Base-by-base conservation (phyloP, 1,140 invertebrate genomes). In the Saccostrea echinata region DNA sequence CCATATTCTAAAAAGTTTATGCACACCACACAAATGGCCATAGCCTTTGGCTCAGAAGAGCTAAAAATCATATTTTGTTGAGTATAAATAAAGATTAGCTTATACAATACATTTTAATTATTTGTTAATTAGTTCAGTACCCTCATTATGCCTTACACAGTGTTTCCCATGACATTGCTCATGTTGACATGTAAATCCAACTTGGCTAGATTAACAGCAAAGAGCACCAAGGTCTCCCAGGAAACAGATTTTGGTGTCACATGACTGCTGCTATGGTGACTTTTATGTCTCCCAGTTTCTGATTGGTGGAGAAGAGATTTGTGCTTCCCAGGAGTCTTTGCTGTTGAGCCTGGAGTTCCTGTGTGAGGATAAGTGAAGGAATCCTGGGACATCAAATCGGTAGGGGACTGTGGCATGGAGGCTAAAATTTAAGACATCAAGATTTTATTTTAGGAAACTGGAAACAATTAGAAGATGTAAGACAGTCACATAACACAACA, bases 121-220 rank as follows among this genome's bases (percentile, higher is more conserved):
- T 43, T 43, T 43, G 4, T 43, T 8, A 1, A 3, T 43, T 8
- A 43, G 43, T 43, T 43, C 43, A 81, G 30, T 27, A 11, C 18
- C 24, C 52, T 24, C 35, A 35, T 51, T 61, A 57, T 27, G 16
- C 95, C 96, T 95, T 95, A 97, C 96, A 97, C 97, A 55, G 99
- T 98, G 94, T 99, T 99, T 30, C 98, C 98, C 98, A 99, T 99
- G 0, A 99, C 98, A 94, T 99, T 99, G 27, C 98, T 98, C 98
- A 99, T 99, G 95, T 99, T 99, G 97, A 99, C 99, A 92, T 99
- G 98, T 24, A 99, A 97, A 94, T 99, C 98, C 33, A 99, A 95
- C 91, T 97, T 97, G 6, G 98, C 98, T 92, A 99, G 98, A 95
- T 99, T 99, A 16, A 99, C 97, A 1, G 98, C 98, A 96, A 99